Conservation (phyloP, 2,888 invertebrate genomes). For the Cheiracanthium punctorium region DNA sequence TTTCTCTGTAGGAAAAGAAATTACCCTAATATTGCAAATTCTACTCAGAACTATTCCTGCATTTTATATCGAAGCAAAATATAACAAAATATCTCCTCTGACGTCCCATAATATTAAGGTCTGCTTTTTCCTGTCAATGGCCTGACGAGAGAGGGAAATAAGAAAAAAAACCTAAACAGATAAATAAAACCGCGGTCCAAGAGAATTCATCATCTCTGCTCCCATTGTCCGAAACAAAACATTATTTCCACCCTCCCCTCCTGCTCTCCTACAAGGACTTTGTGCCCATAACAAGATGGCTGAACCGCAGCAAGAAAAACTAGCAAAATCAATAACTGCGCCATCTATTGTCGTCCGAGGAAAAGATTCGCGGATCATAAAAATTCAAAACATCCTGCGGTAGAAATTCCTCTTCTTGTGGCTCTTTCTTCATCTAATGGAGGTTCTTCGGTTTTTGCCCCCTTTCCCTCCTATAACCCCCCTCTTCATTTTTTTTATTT, state of each 20-base stretch:
- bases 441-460: slow-evolving; percentile 20
- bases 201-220: slow-evolving; percentile 19
- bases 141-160: background rate
- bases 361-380: slow-evolving; percentile 18
- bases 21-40: background rate
- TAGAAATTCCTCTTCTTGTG: slow-evolving; percentile 23
- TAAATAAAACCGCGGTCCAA: background rate
- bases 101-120: background rate
- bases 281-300: slow-evolving; percentile 18
- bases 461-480: no score
- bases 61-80: background rate
- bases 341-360: slow-evolving; percentile 18
- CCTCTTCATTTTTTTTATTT: no score
- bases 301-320: slow-evolving; percentile 25
- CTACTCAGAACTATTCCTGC: background rate
- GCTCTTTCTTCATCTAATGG: slow-evolving; percentile 18
- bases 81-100: background rate
- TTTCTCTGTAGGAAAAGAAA: no score
- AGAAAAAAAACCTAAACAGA: background rate
- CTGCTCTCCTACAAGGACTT: slow-evolving; percentile 6
- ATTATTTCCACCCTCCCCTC: background rate
- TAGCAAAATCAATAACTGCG: slow-evolving; percentile 20
- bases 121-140: background rate
- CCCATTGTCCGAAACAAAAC: slow-evolving; percentile 28
- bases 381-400: slow-evolving; percentile 25